phyloP scores from a whole-genome alignment of 2,797 vertebrate genomes.

The Hapalemur alaotrensis region DNA sequence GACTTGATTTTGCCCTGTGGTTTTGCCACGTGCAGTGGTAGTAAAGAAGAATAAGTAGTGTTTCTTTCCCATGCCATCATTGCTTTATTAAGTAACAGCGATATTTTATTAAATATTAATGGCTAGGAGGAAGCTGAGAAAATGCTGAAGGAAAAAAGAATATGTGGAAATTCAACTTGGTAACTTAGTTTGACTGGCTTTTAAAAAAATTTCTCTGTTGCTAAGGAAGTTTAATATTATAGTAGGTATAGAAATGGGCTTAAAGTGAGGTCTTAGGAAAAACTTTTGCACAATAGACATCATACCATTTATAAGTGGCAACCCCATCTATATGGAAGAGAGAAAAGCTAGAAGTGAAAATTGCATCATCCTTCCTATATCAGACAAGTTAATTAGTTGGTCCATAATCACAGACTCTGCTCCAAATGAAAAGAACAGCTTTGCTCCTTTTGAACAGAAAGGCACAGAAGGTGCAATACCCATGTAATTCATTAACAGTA shows the following conservation, averaged over 20 bases:
- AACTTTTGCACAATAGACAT: conserved; percentile 60
- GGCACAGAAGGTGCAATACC: conserved; percentile 15
- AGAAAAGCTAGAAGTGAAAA: conserved; percentile 67
- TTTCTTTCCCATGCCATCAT: not conserved
- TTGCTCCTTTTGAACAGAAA: conserved; percentile 44
- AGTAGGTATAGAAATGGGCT: conserved; percentile 72
- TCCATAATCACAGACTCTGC: conserved; percentile 60
- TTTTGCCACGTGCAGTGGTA: not conserved
- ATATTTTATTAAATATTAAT: conserved; percentile 81
- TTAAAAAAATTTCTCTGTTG: conserved; percentile 74
- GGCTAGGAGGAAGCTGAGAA: conserved; percentile 66
- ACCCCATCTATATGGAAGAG: conserved; percentile 31
- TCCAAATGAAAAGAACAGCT: conserved; percentile 19
- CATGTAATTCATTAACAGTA: conserved; percentile 29
- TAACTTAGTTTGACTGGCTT: conserved; percentile 71
- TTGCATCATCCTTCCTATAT: conserved; percentile 50
- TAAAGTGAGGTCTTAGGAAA: conserved; percentile 76
- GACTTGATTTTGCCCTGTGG: not conserved
- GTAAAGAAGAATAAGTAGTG: conserved; percentile 27
- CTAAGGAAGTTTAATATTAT: conserved; percentile 73
- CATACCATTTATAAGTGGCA: conserved; percentile 51
- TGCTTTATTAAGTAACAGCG: conserved; percentile 66
- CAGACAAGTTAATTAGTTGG: conserved; percentile 68
- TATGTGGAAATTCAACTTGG: conserved; percentile 73
- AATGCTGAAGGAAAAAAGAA: conserved; percentile 75